Conservation (phyloP, 2,797 vertebrate species). For the Eospalax fontanierii region DNA sequence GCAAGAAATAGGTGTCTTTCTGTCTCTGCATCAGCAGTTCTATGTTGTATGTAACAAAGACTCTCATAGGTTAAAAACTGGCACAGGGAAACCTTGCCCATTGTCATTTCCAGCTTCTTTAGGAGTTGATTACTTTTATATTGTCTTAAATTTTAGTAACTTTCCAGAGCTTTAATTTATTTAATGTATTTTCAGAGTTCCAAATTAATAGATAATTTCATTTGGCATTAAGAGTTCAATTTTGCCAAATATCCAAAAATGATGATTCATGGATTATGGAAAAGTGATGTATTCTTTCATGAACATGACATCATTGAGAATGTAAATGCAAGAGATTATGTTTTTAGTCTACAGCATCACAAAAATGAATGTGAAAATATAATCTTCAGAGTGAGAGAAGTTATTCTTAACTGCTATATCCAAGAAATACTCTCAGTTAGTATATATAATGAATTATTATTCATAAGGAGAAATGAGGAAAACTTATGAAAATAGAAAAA, state of each 20-base stretch:
- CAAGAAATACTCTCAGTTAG: not conserved
- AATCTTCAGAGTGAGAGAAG: not conserved
- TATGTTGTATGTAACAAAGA: not conserved
- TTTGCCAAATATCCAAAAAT: not conserved
- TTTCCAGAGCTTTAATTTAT: not conserved
- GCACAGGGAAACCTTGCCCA: not conserved
- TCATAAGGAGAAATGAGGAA: not conserved
- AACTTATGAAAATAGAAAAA: not conserved
- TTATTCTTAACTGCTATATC: not conserved
- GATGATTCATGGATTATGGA: not conserved
- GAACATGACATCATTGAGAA: not conserved
- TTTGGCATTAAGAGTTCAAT: not conserved
- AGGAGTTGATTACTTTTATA: not conserved
- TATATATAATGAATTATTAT: not conserved
- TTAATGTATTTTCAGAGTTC: not conserved
- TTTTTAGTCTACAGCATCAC: not conserved
- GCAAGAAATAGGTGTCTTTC: not conserved
- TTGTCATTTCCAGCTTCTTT: not conserved
- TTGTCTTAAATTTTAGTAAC: not conserved
- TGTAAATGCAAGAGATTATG: not conserved
- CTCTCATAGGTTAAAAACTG: not conserved
- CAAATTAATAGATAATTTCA: conserved; percentile 15
- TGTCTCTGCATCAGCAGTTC: not conserved
- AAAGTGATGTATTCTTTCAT: not conserved
- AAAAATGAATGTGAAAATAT: not conserved